Evolutionary conservation across 2,797 vertebrate species (phyloP).

Genomic region (Lutjanus campechanus): DNA sequence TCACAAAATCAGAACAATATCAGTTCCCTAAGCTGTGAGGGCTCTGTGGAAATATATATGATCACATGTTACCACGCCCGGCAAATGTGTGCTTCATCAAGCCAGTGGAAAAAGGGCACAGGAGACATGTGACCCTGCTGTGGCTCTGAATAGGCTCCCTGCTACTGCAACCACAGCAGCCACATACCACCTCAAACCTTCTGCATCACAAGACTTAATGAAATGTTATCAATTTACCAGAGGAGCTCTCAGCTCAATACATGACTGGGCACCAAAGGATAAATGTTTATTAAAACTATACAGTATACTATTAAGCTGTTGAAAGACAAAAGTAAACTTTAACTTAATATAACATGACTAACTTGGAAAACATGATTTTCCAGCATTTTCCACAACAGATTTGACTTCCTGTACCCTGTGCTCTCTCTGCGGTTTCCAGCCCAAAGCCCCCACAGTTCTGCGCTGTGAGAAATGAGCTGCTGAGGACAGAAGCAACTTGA

Average conservation of each 20-base stretch:
- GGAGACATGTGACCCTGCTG: constrained; percentile 37
- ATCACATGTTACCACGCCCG: constrained; percentile 7
- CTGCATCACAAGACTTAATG: background rate
- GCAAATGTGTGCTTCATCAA: background rate
- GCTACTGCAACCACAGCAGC: constrained; percentile 11
- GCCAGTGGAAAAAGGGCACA: constrained; percentile 14
- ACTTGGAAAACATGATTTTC: constrained; percentile 19
- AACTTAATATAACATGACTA: background rate
- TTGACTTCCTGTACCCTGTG: constrained; percentile 27
- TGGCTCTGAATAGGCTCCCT: constrained; percentile 6
- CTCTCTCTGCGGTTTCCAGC: constrained; percentile 32
- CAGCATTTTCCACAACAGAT: constrained; percentile 40
- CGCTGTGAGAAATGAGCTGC: constrained; percentile 31
- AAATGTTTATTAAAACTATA: constrained; percentile 3
- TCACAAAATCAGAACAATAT: constrained; percentile 10
- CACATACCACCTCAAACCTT: constrained; percentile 16
- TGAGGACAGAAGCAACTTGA: constrained; percentile 47
- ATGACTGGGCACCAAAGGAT: background rate
- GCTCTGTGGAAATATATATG: constrained; percentile 8
- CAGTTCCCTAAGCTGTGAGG: constrained; percentile 18
- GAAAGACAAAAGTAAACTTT: background rate
- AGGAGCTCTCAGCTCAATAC: constrained; percentile 4
- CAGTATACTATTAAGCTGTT: background rate
- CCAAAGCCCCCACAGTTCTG: constrained; percentile 32
- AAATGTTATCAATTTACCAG: constrained; percentile 17